Evolutionary conservation across 2,113 vertebrate species (phyloP).

Genomic region (Gasterosteus aculeatus): DNA sequence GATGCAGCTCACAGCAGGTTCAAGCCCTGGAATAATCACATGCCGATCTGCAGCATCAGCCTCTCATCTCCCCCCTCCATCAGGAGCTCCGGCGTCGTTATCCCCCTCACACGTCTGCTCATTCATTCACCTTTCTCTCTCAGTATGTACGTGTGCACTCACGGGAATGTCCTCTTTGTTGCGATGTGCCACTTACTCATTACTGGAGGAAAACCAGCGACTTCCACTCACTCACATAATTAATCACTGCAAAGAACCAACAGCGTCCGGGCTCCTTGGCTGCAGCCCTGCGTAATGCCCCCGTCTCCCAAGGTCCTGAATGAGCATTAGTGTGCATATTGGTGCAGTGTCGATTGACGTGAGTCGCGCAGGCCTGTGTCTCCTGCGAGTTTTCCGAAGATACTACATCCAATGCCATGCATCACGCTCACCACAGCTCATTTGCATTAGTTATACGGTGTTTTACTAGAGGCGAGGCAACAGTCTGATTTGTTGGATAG

Average conservation of each 20-base stretch:
- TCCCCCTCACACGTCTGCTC: conserved; percentile 1
- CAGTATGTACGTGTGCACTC: conserved; percentile 12
- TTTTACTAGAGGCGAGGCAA: conserved; percentile 39
- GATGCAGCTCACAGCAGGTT: conserved; percentile 41
- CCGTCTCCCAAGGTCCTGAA: conserved; percentile 47
- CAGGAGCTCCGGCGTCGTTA: conserved; percentile 18
- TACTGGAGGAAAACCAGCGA: conserved; percentile 27
- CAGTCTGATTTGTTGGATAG: conserved; percentile 50
- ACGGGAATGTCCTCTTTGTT: conserved; percentile 7
- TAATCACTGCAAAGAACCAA: conserved; percentile 31
- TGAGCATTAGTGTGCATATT: conserved; percentile 41
- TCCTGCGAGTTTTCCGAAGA: conserved; percentile 33
- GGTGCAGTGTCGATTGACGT: conserved; percentile 45
- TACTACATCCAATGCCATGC: conserved; percentile 38
- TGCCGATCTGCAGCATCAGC: conserved; percentile 56
- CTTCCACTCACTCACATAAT: conserved; percentile 26
- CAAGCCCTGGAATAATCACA: conserved; percentile 44
- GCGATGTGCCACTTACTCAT: neutral
- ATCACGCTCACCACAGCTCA: conserved; percentile 51
- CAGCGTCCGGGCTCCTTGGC: conserved; percentile 36
- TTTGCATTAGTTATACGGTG: conserved; percentile 55
- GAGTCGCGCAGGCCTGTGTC: conserved; percentile 32
- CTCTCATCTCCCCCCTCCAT: conserved; percentile 40
- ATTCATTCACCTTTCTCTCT: conserved; percentile 11
- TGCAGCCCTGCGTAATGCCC: conserved; percentile 30